Evolutionary conservation across 2,797 vertebrate species (phyloP), one percentile per base, ranked within the genome.

Genomic region (Semaprochilodus insignis): DNA sequence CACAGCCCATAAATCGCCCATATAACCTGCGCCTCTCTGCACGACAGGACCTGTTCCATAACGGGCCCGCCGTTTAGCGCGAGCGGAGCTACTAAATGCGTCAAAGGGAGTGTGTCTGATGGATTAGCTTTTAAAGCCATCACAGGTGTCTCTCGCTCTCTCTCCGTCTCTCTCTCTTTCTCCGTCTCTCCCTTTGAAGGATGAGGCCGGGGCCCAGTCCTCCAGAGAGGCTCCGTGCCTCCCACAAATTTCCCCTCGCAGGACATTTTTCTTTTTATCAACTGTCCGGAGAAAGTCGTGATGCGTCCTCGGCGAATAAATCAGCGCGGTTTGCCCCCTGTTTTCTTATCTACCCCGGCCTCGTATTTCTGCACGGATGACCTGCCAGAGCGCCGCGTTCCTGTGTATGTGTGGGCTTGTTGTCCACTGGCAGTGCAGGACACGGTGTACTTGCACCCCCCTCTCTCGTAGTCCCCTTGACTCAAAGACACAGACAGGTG

Each of bases 261-360:
- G 91, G 90, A 93, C 90, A 93, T 94, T 92, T 93, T 91, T 94
- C 92, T 94, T 94, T 95, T 94, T 94, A 94, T 95, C 93, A 93
- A 92, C 89, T 93, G 94, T 95, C 94, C 92, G 65, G 90, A 86
- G 87, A 71, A 92, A 93, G 91, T 93, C 73, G 63, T 31, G 31
- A 31, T 31, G 83, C 57, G 90, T 92, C 88, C 89, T 87, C 44
- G 82, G 31, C 31, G 31, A 90, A 95, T 95, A 95, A 94, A 94
- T 95, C 31, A 94, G 85, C 66, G 8, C 17, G 36, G 73, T 86
- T 83, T 72, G 75, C 54, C n/a, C 54, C 78, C 60, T 73, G 79
- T 82, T 79, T 74, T 73, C 84, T 88, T 87, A 88, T 88, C 87
- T 81, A 25, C 66, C 31, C 51, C 16, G 60, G 59, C 85, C 31